phyloP scores from a whole-genome alignment of 2,797 vertebrate genomes.

The Petrocephalus sullivani region DNA sequence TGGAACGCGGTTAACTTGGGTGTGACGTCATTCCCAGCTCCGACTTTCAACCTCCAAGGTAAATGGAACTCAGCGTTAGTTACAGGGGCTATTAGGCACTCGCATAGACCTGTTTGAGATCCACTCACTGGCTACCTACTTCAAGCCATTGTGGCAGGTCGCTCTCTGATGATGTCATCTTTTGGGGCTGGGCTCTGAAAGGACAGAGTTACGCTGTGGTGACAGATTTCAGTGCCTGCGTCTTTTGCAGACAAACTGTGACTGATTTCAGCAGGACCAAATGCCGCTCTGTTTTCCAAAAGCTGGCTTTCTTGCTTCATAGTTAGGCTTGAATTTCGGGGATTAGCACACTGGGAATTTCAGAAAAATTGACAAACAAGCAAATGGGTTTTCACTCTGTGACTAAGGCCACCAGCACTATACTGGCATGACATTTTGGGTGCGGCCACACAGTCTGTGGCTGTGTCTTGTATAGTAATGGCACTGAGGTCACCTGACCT shows the following conservation, averaged over 20 bases:
- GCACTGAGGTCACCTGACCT: background rate
- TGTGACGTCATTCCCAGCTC: too few species aligned
- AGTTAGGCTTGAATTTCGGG: background rate
- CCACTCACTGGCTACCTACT: background rate
- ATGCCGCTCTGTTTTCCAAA: background rate
- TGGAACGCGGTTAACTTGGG: too few species aligned
- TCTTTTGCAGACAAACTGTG: background rate
- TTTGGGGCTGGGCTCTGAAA: background rate
- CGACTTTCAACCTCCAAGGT: too few species aligned
- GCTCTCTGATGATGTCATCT: background rate
- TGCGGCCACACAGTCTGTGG: background rate
- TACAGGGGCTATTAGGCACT: conserved; percentile 52
- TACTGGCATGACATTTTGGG: background rate
- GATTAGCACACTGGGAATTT: background rate
- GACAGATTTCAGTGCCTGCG: background rate
- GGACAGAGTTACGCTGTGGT: background rate
- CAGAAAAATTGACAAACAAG: background rate
- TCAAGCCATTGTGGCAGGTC: background rate
- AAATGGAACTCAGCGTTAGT: too few species aligned
- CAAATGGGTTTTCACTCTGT: background rate
- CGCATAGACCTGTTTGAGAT: conserved; percentile 1
- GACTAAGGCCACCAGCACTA: background rate
- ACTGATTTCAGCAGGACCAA: background rate
- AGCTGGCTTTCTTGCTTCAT: background rate
- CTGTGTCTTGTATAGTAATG: background rate